Evolutionary conservation across 1,140 invertebrate species (phyloP), one percentile per base, ranked within the genome.

Genomic region (Caenorhabditis tropicalis): DNA sequence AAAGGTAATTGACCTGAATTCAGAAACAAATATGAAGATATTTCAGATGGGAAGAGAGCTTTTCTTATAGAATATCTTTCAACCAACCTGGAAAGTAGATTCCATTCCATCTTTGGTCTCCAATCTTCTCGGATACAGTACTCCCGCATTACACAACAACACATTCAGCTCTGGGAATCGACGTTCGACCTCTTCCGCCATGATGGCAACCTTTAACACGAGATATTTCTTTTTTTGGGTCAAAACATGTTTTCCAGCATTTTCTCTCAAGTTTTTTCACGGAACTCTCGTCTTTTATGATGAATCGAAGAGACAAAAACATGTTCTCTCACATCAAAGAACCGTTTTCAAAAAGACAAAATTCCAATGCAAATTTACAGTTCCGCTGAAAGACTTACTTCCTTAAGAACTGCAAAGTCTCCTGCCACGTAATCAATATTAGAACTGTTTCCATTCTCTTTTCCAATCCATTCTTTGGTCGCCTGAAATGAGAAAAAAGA

Each of bases 1-100:
- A 46, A 58, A 87, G 79, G 43, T 86, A 86, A 58, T 87, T 87
- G 82, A 87, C 79, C 86, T 87, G 85, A 87, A 53, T 74, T 58
- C 1, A 70, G 21, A 83, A 43, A 21, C n/a, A n/a, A n/a, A n/a
- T n/a, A 56, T 24, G 7, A 6, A 58, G 24, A 82, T 53, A n/a
- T n/a, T n/a, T n/a, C n/a, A n/a, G n/a, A n/a, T n/a, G n/a, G n/a
- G n/a, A n/a, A n/a, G n/a, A n/a, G n/a, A n/a, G n/a, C n/a, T n/a
- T n/a, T n/a, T n/a, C n/a, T n/a, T n/a, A n/a, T n/a, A n/a, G n/a
- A n/a, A n/a, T n/a, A n/a, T n/a, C n/a, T n/a, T n/a, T n/a, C n/a
- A n/a, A n/a, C 24, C 12, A 9, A 87, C 86, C 86, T 87, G 86
- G 56, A 87, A 87, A 39, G 83, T 87, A 5, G 85, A 85, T 49